Percentiles rank a stretch among this genome's conserved stretches.
These are phyloP conservation scores for Pheosia tremula DNA, from an alignment of 2,888 invertebrate species.

Conservation along the genomic window DNA sequence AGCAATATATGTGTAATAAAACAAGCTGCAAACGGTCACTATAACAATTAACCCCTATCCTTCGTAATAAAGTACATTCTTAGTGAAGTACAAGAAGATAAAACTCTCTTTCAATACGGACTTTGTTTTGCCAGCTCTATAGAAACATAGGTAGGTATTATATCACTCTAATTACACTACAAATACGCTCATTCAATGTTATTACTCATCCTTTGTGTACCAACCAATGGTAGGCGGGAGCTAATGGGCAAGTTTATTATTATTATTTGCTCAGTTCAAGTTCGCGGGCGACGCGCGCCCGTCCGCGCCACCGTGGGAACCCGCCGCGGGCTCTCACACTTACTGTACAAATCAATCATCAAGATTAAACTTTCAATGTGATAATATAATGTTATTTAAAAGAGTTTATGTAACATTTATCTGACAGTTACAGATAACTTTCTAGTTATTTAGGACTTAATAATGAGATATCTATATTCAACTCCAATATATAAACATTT, in stretches of 20 bases:
- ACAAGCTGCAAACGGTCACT: too few species aligned
- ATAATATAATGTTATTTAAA: neutral
- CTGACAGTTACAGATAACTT: neutral
- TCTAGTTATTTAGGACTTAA: too few species aligned
- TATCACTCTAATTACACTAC: slow-evolving; percentile 3
- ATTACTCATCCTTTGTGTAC: neutral
- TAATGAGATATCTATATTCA: too few species aligned
- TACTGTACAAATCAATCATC: slow-evolving; percentile 7
- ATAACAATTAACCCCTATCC: too few species aligned
- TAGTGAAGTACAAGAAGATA: too few species aligned
- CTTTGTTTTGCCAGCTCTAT: neutral
- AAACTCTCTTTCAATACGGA: too few species aligned
- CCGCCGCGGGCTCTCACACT: neutral
- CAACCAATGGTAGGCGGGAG: slow-evolving; percentile 17
- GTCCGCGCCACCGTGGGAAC: slow-evolving; percentile 37
- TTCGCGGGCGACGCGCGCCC: slow-evolving; percentile 27
- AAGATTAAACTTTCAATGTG: neutral
- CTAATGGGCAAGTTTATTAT: slow-evolving; percentile 42
- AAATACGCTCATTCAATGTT: neutral
- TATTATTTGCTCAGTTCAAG: slow-evolving; percentile 39
- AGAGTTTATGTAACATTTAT: neutral
- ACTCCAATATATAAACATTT: too few species aligned
- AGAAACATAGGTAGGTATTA: neutral
- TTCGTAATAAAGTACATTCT: too few species aligned
- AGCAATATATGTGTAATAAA: too few species aligned